Evolutionary conservation across 2,888 invertebrate species (phyloP), one percentile per base, ranked within the genome.

Genomic region (Nudaria mundana): DNA sequence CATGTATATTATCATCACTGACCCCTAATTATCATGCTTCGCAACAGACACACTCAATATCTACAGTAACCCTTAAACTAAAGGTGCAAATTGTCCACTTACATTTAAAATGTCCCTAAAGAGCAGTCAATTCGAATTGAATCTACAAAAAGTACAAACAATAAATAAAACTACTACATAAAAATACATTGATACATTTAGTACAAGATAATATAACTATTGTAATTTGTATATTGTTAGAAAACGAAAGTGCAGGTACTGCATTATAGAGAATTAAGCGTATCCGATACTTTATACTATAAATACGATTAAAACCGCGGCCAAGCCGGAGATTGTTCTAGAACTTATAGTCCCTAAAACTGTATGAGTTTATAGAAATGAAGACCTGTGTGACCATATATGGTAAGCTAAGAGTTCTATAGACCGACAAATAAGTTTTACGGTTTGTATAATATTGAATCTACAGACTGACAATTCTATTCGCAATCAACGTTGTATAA

Each of bases 61-160:
- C 51, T 60, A 66, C 57, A 63, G 52, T 63, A 67, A 69, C 70
- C 57, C 76, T 80, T 75, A 77, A 71, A 71, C 63, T 76, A 73
- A 73, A 72, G 57, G 64, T 84, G 81, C 76, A 76, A 76, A 74
- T 68, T 66, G 68, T 71, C 72, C 62, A 73, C 82, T 81, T 83
- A 82, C 58, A 68, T 65, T 18, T 76, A 78, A 55, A 82, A 82
- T 82, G 81, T 81, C 80, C 75, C 78, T 81, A 79, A n/a, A 71
- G 69, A 76, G 74, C 81, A 83, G 82, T 86, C 84, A 76, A 78
- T 76, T 81, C 75, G 72, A 77, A 79, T n/a, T 80, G 79, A 72
- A 77, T 78, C 81, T 83, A 84, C 75, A 76, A 76, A 58, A 74
- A 71, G 60, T 78, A 78, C 65, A 76, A 75, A 76, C 57, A 79